Conservation (phyloP, 2,797 vertebrate species). For the Pangasius krempfi region DNA sequence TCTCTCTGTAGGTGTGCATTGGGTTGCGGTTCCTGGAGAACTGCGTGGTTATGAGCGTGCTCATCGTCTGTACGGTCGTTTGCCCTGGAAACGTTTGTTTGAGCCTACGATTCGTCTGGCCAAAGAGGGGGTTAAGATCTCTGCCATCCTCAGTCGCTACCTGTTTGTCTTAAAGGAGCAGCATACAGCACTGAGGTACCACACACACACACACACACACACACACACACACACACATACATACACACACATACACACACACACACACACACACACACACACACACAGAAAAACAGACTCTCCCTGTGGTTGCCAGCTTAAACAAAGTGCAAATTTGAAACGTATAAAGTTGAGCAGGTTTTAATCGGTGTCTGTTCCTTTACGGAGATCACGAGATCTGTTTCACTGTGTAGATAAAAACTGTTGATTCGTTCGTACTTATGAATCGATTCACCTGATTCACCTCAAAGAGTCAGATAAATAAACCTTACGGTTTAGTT, state of each 20-base stretch:
- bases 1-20: conserved; percentile 54
- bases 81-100: conserved; percentile 87
- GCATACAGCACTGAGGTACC: conserved; percentile 37
- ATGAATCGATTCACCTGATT: background rate
- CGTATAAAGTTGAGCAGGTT: too few species aligned
- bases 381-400: too few species aligned
- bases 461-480: background rate
- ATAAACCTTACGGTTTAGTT: background rate
- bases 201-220: conserved; percentile 8
- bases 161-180: background rate
- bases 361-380: background rate
- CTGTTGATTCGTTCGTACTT: background rate
- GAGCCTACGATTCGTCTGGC: conserved; percentile 86
- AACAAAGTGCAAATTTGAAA: too few species aligned
- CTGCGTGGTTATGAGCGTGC: conserved; percentile 86
- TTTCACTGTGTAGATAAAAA: background rate
- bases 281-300: too few species aligned
- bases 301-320: too few species aligned
- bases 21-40: conserved; percentile 90
- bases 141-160: conserved; percentile 57
- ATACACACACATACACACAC: too few species aligned
- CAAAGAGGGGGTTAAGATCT: conserved; percentile 80
- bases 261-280: too few species aligned
- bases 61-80: conserved; percentile 82
- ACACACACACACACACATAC: conserved; percentile 8